These are phyloP conservation scores for Thinocorus orbignyianus DNA, from an alignment of 2,113 vertebrate species.

Conservation along the genomic window DNA sequence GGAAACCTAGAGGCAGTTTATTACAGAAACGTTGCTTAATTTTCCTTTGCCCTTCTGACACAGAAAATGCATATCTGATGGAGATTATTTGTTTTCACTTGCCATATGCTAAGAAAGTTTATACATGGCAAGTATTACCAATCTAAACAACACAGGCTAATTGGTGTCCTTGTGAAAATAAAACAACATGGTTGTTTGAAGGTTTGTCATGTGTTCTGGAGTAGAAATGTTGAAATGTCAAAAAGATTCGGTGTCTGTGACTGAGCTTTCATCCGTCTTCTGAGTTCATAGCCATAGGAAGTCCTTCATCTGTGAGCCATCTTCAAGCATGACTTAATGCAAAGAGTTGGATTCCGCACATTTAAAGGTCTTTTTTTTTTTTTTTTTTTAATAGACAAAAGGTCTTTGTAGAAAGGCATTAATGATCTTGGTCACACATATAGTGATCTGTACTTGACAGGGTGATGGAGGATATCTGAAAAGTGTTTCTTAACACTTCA, in stretches of 20 bases:
- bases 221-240: conserved; percentile 55
- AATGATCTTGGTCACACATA: not conserved
- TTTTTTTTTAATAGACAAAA: conserved; percentile 17
- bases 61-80: conserved; percentile 43
- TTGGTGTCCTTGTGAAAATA: conserved; percentile 69
- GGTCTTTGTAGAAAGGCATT: not conserved
- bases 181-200: conserved; percentile 70
- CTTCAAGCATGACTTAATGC: not conserved
- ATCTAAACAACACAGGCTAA: conserved; percentile 70
- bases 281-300: conserved; percentile 11
- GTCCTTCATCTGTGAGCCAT: not conserved
- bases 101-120: conserved; percentile 64
- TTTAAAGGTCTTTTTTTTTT: not conserved
- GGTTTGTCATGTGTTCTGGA: conserved; percentile 53
- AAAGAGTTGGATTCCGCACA: not conserved
- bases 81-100: conserved; percentile 71
- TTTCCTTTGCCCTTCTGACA: conserved; percentile 37
- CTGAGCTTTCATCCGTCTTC: conserved; percentile 20
- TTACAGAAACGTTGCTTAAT: conserved; percentile 33
- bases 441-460: conserved; percentile 29
- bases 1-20: not conserved
- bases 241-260: conserved; percentile 15
- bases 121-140: conserved; percentile 62
- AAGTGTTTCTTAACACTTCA: conserved; percentile 22
- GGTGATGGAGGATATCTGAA: conserved; percentile 29